Evolutionary conservation across 1,140 invertebrate species (phyloP).

Genomic region (Temnothorax nylanderi): DNA sequence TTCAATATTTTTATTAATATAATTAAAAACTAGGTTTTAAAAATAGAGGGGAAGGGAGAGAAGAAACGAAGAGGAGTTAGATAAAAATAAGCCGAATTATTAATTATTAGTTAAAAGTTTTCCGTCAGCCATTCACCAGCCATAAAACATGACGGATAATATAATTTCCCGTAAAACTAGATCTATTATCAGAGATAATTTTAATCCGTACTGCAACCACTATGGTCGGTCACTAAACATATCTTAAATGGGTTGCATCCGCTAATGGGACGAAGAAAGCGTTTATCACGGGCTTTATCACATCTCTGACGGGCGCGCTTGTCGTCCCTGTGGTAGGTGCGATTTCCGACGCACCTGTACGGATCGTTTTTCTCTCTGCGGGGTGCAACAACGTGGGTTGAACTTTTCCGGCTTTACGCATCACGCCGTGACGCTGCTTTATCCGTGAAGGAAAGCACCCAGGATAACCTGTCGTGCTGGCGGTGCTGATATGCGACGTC

Average conservation of each 20-base stretch:
- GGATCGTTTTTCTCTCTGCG: conserved; percentile 74
- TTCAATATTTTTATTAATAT: not conserved
- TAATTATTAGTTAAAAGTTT: conserved; percentile 1
- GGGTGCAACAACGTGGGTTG: conserved; percentile 64
- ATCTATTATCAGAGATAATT: not conserved
- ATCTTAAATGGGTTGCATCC: conserved; percentile 14
- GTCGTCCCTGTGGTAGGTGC: conserved; percentile 46
- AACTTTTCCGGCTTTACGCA: conserved; percentile 65
- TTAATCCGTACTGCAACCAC: not conserved
- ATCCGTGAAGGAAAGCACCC: conserved; percentile 28
- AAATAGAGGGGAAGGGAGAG: not conserved
- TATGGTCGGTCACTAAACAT: not conserved
- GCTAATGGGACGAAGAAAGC: conserved; percentile 49
- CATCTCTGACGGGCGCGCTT: conserved; percentile 34
- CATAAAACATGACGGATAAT: not conserved
- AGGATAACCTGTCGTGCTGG: conserved; percentile 47
- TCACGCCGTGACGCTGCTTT: conserved; percentile 68
- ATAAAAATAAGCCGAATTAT: not conserved
- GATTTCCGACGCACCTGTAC: conserved; percentile 68
- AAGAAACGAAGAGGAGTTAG: not conserved
- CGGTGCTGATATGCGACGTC: conserved; percentile 44
- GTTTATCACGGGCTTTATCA: conserved; percentile 55
- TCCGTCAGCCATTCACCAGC: not conserved
- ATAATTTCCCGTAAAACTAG: conserved; percentile 2
- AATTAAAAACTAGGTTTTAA: not conserved